Percentiles rank a stretch among this genome's conserved stretches.
These are phyloP conservation scores for Hypercompe scribonia DNA, from an alignment of 2,888 invertebrate species.

Conservation along the genomic window DNA sequence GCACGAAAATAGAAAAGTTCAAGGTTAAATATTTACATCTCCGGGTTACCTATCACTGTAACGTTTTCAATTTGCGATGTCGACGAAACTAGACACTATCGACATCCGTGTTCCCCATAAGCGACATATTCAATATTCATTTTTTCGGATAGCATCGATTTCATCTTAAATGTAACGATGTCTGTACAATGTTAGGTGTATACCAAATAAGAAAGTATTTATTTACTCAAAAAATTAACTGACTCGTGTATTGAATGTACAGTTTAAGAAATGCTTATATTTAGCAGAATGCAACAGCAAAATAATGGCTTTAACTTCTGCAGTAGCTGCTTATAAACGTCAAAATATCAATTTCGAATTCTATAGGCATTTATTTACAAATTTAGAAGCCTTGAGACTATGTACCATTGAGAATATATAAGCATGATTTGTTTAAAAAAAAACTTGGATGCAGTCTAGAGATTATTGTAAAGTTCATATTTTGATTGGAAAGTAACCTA, in stretches of 20 bases:
- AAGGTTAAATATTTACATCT: conserved; percentile 1
- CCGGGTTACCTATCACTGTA: background rate
- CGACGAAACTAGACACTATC: background rate
- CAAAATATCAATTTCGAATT: too few species aligned
- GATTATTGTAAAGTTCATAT: background rate
- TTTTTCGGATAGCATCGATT: background rate
- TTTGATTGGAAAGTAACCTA: background rate
- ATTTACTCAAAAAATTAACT: background rate
- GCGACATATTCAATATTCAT: background rate
- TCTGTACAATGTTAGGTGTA: background rate
- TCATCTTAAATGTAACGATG: background rate
- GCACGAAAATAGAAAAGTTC: background rate
- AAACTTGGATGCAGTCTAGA: background rate
- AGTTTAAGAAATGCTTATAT: too few species aligned
- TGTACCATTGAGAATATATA: background rate
- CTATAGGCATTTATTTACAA: background rate
- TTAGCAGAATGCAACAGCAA: background rate
- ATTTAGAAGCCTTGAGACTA: background rate
- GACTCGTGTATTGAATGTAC: too few species aligned
- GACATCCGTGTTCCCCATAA: background rate
- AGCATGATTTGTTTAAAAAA: background rate
- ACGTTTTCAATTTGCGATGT: background rate
- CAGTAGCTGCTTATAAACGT: too few species aligned
- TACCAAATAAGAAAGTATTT: background rate
- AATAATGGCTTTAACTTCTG: too few species aligned